A percentile compares a stretch with the other conserved stretches of the same genome.
Evolutionary conservation across 2,113 vertebrate genomes (phyloP).

Genomic region (Amazona vittata): DNA sequence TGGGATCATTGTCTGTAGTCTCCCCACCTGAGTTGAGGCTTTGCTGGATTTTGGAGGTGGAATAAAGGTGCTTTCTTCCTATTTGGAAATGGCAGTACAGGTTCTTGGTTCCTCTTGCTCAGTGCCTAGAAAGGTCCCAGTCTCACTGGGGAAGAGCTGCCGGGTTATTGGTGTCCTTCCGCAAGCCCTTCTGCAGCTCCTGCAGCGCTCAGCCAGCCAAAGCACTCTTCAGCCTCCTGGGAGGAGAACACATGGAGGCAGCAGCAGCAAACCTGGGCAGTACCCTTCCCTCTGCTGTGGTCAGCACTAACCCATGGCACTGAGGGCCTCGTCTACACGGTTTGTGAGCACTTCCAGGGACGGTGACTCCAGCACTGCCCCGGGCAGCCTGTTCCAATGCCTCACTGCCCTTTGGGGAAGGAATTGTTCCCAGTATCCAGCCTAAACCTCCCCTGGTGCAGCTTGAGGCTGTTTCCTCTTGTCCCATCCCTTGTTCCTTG

Average conservation of each 20-base stretch:
- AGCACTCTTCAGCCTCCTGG: not conserved
- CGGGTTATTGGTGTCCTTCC: not conserved
- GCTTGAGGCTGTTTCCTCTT: no score
- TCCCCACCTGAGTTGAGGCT: not conserved
- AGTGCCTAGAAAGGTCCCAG: not conserved
- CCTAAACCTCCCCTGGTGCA: no score
- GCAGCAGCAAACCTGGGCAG: not conserved
- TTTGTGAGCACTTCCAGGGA: not conserved
- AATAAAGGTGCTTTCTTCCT: not conserved
- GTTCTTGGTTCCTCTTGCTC: not conserved
- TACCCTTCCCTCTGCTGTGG: not conserved
- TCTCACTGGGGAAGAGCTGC: not conserved
- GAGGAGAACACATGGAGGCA: fast-evolving
- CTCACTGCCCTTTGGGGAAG: not conserved
- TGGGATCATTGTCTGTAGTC: not conserved
- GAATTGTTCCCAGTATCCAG: not conserved
- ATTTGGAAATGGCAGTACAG: not conserved
- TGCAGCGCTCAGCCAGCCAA: not conserved
- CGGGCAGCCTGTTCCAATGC: not conserved
- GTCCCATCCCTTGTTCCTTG: no score
- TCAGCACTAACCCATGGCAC: not conserved
- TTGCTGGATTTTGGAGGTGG: not conserved
- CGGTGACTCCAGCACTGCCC: not conserved
- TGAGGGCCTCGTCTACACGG: fast-evolving
- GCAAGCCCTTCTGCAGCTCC: not conserved